phyloP scores from a whole-genome alignment of 2,113 vertebrate genomes.

The Platysternon megacephalum region DNA sequence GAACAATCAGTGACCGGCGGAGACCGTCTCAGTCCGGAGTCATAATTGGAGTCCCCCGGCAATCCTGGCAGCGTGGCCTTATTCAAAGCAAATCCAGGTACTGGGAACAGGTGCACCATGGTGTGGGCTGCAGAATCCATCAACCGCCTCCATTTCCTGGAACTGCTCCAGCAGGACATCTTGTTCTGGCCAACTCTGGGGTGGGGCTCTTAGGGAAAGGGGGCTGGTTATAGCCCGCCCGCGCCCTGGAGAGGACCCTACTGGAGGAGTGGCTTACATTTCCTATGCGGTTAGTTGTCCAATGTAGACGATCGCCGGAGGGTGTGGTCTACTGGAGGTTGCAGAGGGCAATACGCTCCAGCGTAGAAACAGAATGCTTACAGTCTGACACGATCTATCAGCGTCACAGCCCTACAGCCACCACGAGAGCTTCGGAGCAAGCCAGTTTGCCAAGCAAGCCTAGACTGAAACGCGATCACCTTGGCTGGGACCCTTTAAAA shows the following conservation, averaged over 20 bases:
- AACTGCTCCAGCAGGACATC: not conserved
- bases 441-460: not conserved
- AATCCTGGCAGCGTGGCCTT: not conserved
- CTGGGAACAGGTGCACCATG: not conserved
- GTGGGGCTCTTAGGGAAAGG: not conserved
- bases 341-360: not conserved
- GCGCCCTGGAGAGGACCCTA: not conserved
- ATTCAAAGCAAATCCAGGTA: not conserved
- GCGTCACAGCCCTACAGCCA: not conserved
- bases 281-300: not conserved
- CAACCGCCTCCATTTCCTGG: not conserved
- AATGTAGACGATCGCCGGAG: not conserved
- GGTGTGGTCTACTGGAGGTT: too few relatives aligned
- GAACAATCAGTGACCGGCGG: not conserved
- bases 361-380: too few relatives aligned
- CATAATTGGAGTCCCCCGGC: too few relatives aligned
- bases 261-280: not conserved
- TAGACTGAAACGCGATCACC: not conserved
- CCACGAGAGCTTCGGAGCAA: not conserved
- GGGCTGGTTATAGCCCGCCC: too few relatives aligned
- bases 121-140: too few relatives aligned
- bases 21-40: not conserved
- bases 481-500: too few relatives aligned
- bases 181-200: not conserved
- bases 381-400: not conserved